These are phyloP conservation scores for Epinephelus coioides DNA, from an alignment of 2,797 vertebrate species.

Conservation along the genomic window DNA sequence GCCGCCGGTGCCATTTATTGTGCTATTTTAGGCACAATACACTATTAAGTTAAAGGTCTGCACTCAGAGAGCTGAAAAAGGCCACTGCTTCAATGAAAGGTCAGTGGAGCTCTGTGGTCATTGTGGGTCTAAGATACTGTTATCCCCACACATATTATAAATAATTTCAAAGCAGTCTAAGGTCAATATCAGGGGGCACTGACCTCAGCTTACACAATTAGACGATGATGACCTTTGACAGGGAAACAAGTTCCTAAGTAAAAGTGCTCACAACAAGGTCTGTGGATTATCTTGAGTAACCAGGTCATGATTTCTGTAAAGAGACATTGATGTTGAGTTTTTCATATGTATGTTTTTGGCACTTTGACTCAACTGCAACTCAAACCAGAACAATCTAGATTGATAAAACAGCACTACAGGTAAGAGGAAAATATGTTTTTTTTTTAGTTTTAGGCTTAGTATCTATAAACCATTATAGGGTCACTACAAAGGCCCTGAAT, in stretches of 20 bases:
- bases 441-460: neutral
- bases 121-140: conserved; percentile 25
- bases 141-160: conserved; percentile 15
- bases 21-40: conserved; percentile 70
- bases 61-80: conserved; percentile 51
- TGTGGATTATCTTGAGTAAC: too few species aligned
- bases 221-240: conserved; percentile 60
- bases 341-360: too few species aligned
- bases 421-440: too few species aligned
- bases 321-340: too few species aligned
- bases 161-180: conserved; percentile 24
- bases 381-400: too few species aligned
- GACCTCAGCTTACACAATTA: conserved; percentile 24
- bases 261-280: too few species aligned
- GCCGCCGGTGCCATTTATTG: conserved; percentile 37
- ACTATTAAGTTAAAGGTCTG: conserved; percentile 66
- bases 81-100: conserved; percentile 69
- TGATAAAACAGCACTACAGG: too few species aligned
- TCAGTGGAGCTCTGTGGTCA: conserved; percentile 56
- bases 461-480: neutral
- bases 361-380: too few species aligned
- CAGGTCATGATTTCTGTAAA: too few species aligned
- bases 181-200: conserved; percentile 15
- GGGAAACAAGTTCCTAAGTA: conserved; percentile 13
- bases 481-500: neutral